phyloP scores from a whole-genome alignment of 2,797 vertebrate genomes.

The Crax fasciolata region DNA sequence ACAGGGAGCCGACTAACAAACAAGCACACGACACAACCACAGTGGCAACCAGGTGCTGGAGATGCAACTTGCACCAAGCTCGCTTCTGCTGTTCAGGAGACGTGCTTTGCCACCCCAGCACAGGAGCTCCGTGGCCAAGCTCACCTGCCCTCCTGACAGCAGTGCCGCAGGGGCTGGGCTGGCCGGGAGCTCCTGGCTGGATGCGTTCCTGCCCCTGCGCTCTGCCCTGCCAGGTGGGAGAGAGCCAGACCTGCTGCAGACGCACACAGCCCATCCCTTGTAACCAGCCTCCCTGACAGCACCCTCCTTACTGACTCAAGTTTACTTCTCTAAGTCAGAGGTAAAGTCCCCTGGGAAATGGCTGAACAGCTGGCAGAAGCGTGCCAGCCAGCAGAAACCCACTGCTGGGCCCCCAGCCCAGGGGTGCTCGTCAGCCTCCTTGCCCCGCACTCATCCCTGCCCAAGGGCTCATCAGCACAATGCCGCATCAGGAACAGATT shows the following conservation, averaged over 20 bases:
- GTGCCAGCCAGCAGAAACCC: neutral
- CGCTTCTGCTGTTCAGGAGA: neutral
- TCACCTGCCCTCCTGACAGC: neutral
- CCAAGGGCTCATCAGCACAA: neutral
- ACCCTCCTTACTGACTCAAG: neutral
- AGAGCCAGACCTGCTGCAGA: neutral
- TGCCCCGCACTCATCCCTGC: neutral
- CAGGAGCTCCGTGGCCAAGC: neutral
- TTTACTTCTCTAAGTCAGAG: neutral
- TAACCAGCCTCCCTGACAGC: neutral
- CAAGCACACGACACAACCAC: neutral
- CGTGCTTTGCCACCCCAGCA: neutral
- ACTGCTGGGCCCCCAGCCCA: neutral
- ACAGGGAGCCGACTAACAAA: neutral
- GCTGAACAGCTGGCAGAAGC: neutral
- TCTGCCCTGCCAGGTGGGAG: neutral
- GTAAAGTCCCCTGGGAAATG: neutral
- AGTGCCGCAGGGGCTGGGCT: neutral
- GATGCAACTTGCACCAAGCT: neutral
- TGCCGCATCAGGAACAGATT: neutral
- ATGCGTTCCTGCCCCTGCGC: neutral
- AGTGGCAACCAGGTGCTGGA: neutral
- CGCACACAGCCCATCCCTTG: no score
- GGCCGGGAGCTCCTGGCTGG: neutral
- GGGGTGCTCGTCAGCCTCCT: neutral